phyloP scores from a whole-genome alignment of 2,888 invertebrate species.

The Stictocephala bisonia region DNA sequence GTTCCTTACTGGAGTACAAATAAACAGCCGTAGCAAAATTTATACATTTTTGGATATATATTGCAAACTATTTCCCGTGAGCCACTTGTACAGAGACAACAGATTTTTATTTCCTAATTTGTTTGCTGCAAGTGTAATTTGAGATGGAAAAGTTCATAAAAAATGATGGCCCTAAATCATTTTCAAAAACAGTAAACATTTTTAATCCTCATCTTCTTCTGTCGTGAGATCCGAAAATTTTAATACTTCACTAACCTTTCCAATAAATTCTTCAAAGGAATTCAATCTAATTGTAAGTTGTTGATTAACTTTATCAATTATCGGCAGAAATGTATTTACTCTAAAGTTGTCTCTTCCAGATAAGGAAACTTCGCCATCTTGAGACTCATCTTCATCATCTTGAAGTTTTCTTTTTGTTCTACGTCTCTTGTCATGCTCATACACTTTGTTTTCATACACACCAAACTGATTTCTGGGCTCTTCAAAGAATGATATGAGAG shows the following conservation, averaged over 20 bases:
- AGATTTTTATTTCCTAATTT: neutral
- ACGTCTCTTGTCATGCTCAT: constrained; percentile 12
- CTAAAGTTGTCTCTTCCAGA: constrained; percentile 10
- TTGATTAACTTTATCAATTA: constrained; percentile 22
- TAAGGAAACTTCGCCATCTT: too few relatives aligned
- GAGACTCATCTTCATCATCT: neutral
- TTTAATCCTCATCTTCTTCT: neutral
- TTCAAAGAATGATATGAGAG: constrained; percentile 16
- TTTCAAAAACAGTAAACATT: neutral
- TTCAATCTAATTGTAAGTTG: neutral
- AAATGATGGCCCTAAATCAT: neutral
- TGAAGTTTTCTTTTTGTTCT: constrained; percentile 1
- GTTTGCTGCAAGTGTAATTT: neutral
- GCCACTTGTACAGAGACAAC: neutral
- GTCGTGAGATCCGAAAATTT: neutral
- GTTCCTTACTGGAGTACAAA: constrained; percentile 19
- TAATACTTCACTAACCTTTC: neutral
- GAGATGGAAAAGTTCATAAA: neutral
- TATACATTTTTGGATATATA: neutral
- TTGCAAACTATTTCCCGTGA: neutral
- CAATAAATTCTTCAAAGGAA: neutral
- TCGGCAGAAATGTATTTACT: constrained; percentile 6
- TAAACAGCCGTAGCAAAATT: constrained; percentile 1
- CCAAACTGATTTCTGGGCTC: constrained; percentile 12
- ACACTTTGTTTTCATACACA: constrained; percentile 20